Conservation (phyloP, 2,888 invertebrate species). For the Pardosa pseudoannulata region DNA sequence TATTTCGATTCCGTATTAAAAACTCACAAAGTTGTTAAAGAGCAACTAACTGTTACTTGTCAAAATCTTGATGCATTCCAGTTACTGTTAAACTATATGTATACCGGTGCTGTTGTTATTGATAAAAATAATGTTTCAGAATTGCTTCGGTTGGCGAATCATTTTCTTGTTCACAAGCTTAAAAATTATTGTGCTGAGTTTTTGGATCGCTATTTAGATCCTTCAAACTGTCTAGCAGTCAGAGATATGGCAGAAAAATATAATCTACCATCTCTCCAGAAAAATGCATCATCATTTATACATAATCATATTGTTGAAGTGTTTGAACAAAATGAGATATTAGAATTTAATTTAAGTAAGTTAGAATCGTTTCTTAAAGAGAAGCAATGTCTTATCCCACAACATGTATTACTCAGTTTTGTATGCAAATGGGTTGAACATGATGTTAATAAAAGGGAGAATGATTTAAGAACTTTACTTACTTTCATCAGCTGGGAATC, state of each 20-base stretch:
- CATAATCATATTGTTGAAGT: slow-evolving; percentile 80
- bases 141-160: slow-evolving; percentile 82
- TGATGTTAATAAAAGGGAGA: slow-evolving; percentile 80
- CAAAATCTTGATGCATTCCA: slow-evolving; percentile 81
- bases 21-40: slow-evolving; percentile 79
- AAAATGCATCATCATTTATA: slow-evolving; percentile 81
- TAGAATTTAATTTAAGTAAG: slow-evolving; percentile 79
- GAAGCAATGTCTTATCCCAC: slow-evolving; percentile 78
- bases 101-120: slow-evolving; percentile 82
- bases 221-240: slow-evolving; percentile 82
- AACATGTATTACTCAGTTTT: slow-evolving; percentile 79
- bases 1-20: slow-evolving; percentile 83
- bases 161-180: slow-evolving; percentile 82
- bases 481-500: slow-evolving; percentile 69
- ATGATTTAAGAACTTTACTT: slow-evolving; percentile 79
- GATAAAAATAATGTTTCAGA: slow-evolving; percentile 82
- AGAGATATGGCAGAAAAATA: slow-evolving; percentile 82
- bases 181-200: slow-evolving; percentile 83
- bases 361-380: slow-evolving; percentile 81
- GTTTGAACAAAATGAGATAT: slow-evolving; percentile 81
- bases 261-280: slow-evolving; percentile 81
- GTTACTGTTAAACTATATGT: slow-evolving; percentile 82
- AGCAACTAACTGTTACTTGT: slow-evolving; percentile 81
- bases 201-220: slow-evolving; percentile 82
- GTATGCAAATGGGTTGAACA: slow-evolving; percentile 81